A percentile compares a stretch with the other conserved stretches of the same genome.
Conservation (phyloP, 1,140 invertebrate species). For the Drosophila sucinea region DNA sequence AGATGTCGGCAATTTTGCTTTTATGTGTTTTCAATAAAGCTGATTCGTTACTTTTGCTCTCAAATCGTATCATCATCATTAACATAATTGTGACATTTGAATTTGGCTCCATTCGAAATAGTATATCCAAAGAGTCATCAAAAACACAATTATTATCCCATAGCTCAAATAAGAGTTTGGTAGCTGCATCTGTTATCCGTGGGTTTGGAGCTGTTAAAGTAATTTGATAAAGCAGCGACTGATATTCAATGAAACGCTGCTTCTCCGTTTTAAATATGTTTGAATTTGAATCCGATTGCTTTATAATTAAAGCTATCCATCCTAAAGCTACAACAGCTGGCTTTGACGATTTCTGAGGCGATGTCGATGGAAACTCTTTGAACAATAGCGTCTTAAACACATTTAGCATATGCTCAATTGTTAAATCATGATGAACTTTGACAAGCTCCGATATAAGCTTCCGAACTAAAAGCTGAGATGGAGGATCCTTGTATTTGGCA, state of each 20-base stretch:
- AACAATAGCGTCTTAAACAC: conserved; percentile 86
- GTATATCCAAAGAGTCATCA: conserved; percentile 41
- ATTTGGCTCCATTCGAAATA: conserved; percentile 67
- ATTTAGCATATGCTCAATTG: conserved; percentile 87
- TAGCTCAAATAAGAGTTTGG: conserved; percentile 70
- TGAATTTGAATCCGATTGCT: conserved; percentile 52
- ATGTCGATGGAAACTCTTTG: conserved; percentile 86
- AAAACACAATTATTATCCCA: conserved; percentile 66
- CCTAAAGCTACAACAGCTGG: conserved; percentile 66
- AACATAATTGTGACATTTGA: conserved; percentile 62
- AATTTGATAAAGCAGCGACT: conserved; percentile 68
- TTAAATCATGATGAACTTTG: conserved; percentile 87
- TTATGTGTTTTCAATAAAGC: conserved; percentile 82
- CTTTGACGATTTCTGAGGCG: conserved; percentile 86
- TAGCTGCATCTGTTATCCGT: conserved; percentile 64
- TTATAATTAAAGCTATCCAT: conserved; percentile 63
- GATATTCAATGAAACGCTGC: conserved; percentile 63
- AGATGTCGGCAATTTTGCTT: conserved; percentile 87
- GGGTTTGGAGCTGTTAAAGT: conserved; percentile 50
- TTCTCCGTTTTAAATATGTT: conserved; percentile 72
- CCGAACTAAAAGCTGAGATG: conserved; percentile 89
- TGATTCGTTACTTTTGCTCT: conserved; percentile 26
- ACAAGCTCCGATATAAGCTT: conserved; percentile 87
- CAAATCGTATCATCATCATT: conserved; percentile 56
- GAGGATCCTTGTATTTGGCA: conserved; percentile 90